Evolutionary conservation across 2,888 invertebrate species (phyloP), one percentile per base, ranked within the genome.

Genomic region (Timema podura): DNA sequence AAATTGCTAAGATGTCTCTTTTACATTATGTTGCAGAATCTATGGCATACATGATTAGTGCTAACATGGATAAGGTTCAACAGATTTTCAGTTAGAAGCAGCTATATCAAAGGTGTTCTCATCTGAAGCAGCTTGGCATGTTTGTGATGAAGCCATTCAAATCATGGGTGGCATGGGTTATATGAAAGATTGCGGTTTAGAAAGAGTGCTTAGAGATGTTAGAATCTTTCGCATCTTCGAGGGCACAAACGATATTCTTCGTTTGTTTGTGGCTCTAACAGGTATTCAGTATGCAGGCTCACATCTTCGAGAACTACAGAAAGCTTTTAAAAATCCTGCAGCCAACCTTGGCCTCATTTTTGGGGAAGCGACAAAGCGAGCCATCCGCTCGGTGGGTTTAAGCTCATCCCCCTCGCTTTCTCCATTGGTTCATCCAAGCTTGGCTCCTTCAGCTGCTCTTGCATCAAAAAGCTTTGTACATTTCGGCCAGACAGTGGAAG

Each of bases 161-260:
- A 89, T 98, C 76, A 86, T 96, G 75, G 98, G 98, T 73, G 98
- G 98, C 68, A 97, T 96, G 96, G 97, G 97, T 68, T 98, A 87
- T 85, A 98, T 98, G 97, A 90, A 91, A 83, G 91, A 90, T 68
- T 84, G 92, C 54, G 96, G 96, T 0, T 83, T 98, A 69, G 99
- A 99, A 83, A 88, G 93, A 76, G 90, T 98, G 64, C 83, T 99
- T 83, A 87, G 99, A 74, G 99, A 99, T 84, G 83, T 98, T 76
- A 88, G 98, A 78, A 96, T 98, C 78, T 99, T 99, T 87, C 87
- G 98, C 79, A 99, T 99, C 79, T 99, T 99, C 82, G 99, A 99
- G 84, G 99, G 99, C 77, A 96, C 98, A 76, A 99, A 99, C 81
- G 99, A 99, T 79, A 97, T 99, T 81, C 87, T 99, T 75, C 85